Percentiles rank a stretch among this genome's conserved stretches.
phyloP scores from a whole-genome alignment of 2,888 invertebrate species.

The Rhorus exstirpatorius region DNA sequence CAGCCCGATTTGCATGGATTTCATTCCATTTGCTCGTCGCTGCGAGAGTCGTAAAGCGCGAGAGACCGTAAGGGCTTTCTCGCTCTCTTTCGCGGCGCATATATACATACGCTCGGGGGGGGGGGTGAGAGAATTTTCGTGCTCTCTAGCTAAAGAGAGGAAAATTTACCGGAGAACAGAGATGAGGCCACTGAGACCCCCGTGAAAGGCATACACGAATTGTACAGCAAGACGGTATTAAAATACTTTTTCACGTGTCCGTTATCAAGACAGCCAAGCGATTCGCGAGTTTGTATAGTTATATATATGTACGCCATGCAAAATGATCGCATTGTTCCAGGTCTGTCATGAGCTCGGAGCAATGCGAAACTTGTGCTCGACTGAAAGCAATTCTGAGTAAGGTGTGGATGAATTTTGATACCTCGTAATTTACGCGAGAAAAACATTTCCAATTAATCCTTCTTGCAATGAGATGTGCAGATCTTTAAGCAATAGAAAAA shows the following conservation, averaged over 20 bases:
- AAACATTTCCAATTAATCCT: neutral
- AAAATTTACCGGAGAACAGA: neutral
- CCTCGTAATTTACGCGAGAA: no score
- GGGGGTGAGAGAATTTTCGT: conserved; percentile 34
- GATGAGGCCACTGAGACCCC: conserved; percentile 32
- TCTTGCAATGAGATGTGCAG: no score
- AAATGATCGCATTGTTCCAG: neutral
- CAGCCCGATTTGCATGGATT: conserved; percentile 82
- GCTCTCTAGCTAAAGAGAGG: neutral
- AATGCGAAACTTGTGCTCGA: neutral
- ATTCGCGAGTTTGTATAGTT: neutral
- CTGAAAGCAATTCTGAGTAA: neutral
- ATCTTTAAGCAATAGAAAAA: no score
- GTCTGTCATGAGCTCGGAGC: neutral
- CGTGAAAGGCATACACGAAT: conserved; percentile 9
- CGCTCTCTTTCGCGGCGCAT: neutral
- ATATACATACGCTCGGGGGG: conserved; percentile 28
- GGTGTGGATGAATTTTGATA: neutral
- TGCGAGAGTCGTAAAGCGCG: conserved; percentile 77
- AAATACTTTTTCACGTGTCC: conserved; percentile 12
- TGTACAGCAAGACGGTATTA: neutral
- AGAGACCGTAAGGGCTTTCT: conserved; percentile 8
- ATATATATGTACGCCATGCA: neutral
- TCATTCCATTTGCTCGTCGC: conserved; percentile 82
- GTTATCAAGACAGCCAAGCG: neutral